Evolutionary conservation across 2,797 vertebrate species (phyloP).

Genomic region (Hybognathus amarus): DNA sequence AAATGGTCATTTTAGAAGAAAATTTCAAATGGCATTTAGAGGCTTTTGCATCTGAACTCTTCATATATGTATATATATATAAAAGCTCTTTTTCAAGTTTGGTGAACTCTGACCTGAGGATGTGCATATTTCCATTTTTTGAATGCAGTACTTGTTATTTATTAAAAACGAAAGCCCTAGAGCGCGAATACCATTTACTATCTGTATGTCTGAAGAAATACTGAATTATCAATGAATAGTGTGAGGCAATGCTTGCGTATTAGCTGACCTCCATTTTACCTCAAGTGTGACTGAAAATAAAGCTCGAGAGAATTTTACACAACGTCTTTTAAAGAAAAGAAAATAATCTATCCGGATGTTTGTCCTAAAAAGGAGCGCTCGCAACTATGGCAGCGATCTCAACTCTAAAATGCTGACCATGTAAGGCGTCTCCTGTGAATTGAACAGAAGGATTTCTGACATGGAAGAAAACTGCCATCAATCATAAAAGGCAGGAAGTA

Average conservation of each 20-base stretch:
- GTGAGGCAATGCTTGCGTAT: constrained; percentile 13
- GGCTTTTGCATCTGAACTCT: no score
- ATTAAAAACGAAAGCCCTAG: background rate
- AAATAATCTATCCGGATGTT: constrained; percentile 19
- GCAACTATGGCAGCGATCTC: constrained; percentile 18
- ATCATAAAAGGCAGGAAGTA: constrained; percentile 42
- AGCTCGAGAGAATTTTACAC: background rate
- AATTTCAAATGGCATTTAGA: no score
- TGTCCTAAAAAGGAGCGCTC: constrained; percentile 17
- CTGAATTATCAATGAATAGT: background rate
- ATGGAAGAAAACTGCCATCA: constrained; percentile 6
- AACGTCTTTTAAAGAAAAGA: background rate
- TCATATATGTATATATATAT: no score
- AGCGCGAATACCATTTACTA: background rate
- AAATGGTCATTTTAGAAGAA: no score
- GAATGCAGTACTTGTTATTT: background rate
- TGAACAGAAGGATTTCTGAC: constrained; percentile 30
- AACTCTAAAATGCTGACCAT: constrained; percentile 52
- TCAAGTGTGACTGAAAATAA: constrained; percentile 29
- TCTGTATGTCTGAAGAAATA: constrained; percentile 6
- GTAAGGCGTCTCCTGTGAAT: constrained; percentile 37
- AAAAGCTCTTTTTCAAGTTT: no score
- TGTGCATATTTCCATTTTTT: background rate
- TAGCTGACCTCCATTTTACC: constrained; percentile 29
- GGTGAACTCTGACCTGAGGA: background rate